Conservation (phyloP, 2,888 invertebrate genomes). For the Trachelus iudaicus region DNA sequence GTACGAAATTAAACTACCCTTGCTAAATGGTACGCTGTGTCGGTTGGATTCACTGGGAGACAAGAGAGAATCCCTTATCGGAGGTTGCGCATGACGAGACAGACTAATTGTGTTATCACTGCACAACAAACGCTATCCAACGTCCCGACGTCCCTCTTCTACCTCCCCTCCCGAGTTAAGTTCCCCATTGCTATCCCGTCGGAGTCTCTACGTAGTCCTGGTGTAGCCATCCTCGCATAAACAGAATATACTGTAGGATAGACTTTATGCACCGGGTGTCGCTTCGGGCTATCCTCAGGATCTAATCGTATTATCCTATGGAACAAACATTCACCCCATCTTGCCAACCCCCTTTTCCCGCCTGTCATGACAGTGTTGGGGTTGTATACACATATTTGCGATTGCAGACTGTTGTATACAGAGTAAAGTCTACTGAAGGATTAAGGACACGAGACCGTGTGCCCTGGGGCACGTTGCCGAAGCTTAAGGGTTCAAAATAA, state of each 20-base stretch:
- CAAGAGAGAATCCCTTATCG: slow-evolving; percentile 46
- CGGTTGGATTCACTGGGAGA: neutral
- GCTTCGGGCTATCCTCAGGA: neutral
- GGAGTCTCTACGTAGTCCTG: neutral
- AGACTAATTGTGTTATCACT: slow-evolving; percentile 57
- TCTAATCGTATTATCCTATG: neutral
- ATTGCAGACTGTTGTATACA: neutral
- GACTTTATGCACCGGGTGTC: neutral
- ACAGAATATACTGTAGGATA: neutral
- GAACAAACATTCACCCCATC: neutral
- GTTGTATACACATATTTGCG: neutral
- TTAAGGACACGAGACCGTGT: neutral
- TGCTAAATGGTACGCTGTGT: neutral
- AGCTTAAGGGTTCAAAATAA: neutral
- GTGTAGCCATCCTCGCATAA: neutral
- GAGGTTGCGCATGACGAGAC: slow-evolving; percentile 55
- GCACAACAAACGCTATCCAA: slow-evolving; percentile 40
- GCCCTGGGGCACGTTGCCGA: neutral
- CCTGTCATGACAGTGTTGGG: neutral
- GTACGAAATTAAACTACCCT: neutral
- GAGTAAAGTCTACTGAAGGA: neutral
- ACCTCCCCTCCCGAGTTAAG: neutral
- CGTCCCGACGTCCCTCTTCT: neutral
- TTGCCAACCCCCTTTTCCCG: neutral
- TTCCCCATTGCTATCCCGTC: neutral